Conservation (phyloP, 2,888 invertebrate genomes). For the Clistopyga incitator region DNA sequence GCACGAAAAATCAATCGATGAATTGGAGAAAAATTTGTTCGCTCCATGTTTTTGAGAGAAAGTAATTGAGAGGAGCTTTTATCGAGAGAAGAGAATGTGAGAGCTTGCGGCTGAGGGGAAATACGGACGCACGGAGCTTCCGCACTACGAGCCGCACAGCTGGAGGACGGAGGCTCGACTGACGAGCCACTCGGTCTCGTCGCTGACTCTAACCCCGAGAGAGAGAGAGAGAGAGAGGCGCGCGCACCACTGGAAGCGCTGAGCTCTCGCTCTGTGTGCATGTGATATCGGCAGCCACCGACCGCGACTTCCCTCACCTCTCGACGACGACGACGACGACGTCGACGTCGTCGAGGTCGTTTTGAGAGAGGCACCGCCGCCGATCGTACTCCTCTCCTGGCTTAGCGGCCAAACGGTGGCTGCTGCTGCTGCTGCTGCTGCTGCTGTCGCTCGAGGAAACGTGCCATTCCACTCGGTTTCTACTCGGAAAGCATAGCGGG, state of each 20-base stretch:
- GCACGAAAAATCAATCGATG: slow-evolving; percentile 3
- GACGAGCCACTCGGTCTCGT: slow-evolving; percentile 64
- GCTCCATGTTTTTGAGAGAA: too few species aligned
- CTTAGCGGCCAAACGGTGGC: neutral
- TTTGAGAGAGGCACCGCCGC: slow-evolving; percentile 24
- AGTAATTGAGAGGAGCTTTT: neutral
- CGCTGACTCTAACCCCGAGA: slow-evolving; percentile 24
- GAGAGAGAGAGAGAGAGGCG: slow-evolving; percentile 57
- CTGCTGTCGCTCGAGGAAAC: slow-evolving; percentile 43
- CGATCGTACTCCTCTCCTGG: slow-evolving; percentile 29
- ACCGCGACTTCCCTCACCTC: slow-evolving; percentile 50
- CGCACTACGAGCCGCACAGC: slow-evolving; percentile 47
- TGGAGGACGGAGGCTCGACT: slow-evolving; percentile 63
- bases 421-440: neutral
- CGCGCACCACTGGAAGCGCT: slow-evolving; percentile 48
- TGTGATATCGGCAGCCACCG: slow-evolving; percentile 56
- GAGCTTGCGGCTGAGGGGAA: neutral
- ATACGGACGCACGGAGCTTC: neutral
- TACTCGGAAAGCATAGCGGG: slow-evolving; percentile 12
- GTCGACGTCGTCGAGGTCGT: slow-evolving; percentile 64
- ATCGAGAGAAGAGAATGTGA: neutral
- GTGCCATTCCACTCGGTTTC: slow-evolving; percentile 45
- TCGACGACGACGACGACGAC: slow-evolving; percentile 70
- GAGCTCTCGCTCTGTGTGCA: slow-evolving; percentile 6
- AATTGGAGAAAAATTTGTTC: too few species aligned